These are phyloP conservation scores for Salarias fasciatus DNA, from an alignment of 2,797 vertebrate species.

Conservation along the genomic window DNA sequence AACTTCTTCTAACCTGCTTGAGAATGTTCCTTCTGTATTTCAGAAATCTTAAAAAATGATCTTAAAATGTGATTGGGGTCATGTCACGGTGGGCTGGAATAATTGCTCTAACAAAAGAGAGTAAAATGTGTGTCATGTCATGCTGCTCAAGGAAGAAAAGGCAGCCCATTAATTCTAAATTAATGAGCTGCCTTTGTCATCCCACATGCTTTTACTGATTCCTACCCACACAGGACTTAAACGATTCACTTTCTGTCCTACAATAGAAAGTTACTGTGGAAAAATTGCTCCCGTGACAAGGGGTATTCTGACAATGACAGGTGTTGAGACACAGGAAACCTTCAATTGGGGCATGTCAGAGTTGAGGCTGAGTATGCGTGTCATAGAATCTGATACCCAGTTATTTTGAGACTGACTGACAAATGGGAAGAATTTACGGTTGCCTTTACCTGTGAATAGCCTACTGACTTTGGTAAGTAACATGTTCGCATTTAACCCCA, in stretches of 20 bases:
- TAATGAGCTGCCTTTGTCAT: background rate
- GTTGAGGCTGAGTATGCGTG: background rate
- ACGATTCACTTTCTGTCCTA: background rate
- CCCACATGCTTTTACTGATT: background rate
- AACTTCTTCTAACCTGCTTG: too few relatives aligned
- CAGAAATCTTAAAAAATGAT: too few relatives aligned
- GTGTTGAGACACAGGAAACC: background rate
- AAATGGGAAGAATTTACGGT: conserved; percentile 26
- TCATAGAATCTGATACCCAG: conserved; percentile 16
- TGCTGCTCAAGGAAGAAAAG: background rate
- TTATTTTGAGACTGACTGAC: conserved; percentile 14
- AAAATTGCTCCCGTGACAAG: background rate
- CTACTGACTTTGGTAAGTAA: too few relatives aligned
- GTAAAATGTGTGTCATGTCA: background rate
- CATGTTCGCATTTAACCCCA: background rate
- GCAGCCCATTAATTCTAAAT: background rate
- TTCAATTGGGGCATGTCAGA: conserved; percentile 12
- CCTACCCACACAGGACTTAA: background rate
- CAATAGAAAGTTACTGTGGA: background rate
- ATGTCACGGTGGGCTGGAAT: background rate
- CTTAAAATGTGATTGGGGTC: too few relatives aligned
- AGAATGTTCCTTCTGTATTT: too few relatives aligned
- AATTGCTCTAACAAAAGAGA: background rate
- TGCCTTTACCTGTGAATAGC: background rate
- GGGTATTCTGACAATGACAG: background rate